Evolutionary conservation across 2,113 vertebrate species (phyloP), one percentile per base, ranked within the genome.

Genomic region (Leptodactylus fuscus): DNA sequence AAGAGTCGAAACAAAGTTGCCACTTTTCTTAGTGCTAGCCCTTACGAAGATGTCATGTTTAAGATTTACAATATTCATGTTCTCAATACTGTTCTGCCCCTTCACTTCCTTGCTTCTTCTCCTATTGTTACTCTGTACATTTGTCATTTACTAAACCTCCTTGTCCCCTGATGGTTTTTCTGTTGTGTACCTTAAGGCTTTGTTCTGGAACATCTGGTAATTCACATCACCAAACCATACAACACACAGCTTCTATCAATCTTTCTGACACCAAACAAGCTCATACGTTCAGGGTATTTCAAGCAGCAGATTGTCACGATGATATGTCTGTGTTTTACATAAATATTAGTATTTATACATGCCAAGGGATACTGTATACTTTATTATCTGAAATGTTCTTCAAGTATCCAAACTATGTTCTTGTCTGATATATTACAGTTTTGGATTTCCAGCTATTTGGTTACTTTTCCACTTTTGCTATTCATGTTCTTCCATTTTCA

Each of bases 131-230:
- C 34, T 73, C 15, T 85, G 18, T 58, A 51, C 32, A 71, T 80
- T 85, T 80, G 74, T 79, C 65, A 79, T 79, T 53, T 70, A 24
- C 32, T 85, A 77, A 79, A 85, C 32, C 36, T 38, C 46, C 24
- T 27, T 80, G 60, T 77, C 75, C 75, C 75, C 74, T 55, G 41
- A 69, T 65, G 55, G 22, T 69, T 79, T 79, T 85, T 85, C 29
- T 85, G 48, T 44, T 70, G 62, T 44, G 44, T 79, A 79, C 83
- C 83, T 85, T 70, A 70, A 80, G 83, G 83, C 83, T 78, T 85
- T 85, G 75, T 85, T 79, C 46, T 53, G 60, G 48, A 79, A 85
- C 83, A 85, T 85, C 83, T 85, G 83, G 44, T 85, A 41, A 79
- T 79, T 85, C 75, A 75, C 34, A 55, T 60, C 34, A 46, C 75